These are phyloP conservation scores for Bovichtus variegatus DNA, from an alignment of 2,797 vertebrate species.

Conservation along the genomic window DNA sequence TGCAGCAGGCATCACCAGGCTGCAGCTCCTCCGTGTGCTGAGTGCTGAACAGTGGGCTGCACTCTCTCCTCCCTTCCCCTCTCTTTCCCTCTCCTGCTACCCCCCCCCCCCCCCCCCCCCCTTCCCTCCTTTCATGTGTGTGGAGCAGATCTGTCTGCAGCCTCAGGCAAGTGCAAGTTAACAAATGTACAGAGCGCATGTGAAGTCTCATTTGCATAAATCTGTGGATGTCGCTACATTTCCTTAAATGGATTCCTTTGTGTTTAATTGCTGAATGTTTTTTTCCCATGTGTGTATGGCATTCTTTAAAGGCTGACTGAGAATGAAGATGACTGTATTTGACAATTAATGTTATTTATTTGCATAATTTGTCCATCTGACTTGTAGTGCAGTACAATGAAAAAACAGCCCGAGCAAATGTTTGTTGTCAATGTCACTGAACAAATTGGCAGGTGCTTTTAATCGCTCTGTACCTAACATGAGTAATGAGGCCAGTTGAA, in stretches of 20 bases:
- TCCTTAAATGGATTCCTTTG: slow-evolving; percentile 84
- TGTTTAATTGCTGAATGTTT: slow-evolving; percentile 80
- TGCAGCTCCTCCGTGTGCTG: slow-evolving; percentile 83
- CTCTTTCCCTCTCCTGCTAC: neutral
- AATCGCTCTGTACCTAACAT: neutral
- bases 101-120: neutral
- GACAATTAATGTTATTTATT: slow-evolving; percentile 44
- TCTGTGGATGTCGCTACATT: slow-evolving; percentile 80
- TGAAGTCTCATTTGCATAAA: slow-evolving; percentile 87
- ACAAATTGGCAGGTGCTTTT: slow-evolving; percentile 22
- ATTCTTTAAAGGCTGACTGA: slow-evolving; percentile 37
- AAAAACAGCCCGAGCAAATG: slow-evolving; percentile 17
- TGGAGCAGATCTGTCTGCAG: slow-evolving; percentile 85
- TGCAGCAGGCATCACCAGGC: slow-evolving; percentile 75
- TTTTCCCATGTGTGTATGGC: slow-evolving; percentile 25
- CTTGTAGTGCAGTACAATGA: slow-evolving; percentile 38
- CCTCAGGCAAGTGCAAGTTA: slow-evolving; percentile 86
- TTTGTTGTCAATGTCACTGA: slow-evolving; percentile 17
- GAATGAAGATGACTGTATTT: slow-evolving; percentile 18
- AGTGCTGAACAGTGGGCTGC: slow-evolving; percentile 83
- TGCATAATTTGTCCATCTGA: slow-evolving; percentile 36
- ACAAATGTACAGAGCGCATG: slow-evolving; percentile 85
- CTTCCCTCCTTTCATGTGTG: slow-evolving; percentile 74
- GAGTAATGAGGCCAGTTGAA: neutral
- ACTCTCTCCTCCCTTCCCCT: slow-evolving; percentile 5